Evolutionary conservation across 1,140 invertebrate genomes (phyloP).

Genomic region (Marisa cornuarietis): DNA sequence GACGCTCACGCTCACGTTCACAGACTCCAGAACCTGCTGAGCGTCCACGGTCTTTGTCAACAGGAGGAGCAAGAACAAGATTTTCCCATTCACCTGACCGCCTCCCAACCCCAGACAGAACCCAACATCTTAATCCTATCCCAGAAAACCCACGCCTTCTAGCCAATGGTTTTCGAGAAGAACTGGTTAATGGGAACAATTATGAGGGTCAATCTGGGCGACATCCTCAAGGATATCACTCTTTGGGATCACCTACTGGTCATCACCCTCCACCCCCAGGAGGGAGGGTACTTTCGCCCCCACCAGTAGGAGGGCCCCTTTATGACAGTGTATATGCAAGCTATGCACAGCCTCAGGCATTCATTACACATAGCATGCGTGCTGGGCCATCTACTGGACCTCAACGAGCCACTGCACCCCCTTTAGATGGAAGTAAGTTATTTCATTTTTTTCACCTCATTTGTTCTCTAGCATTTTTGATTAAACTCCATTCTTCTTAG

Average conservation of each 20-base stretch:
- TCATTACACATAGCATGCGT: constrained; percentile 49
- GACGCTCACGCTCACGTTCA: constrained; percentile 46
- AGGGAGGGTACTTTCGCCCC: constrained; percentile 31
- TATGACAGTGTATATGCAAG: constrained; percentile 31
- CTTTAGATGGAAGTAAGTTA: constrained; percentile 35
- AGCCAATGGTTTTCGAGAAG: constrained; percentile 40
- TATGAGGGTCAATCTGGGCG: constrained; percentile 22
- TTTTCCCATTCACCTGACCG: constrained; percentile 46
- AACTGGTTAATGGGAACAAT: constrained; percentile 27
- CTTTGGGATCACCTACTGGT: constrained; percentile 21
- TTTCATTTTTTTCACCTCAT: background rate
- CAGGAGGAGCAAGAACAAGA: constrained; percentile 28
- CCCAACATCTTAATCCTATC: constrained; percentile 46
- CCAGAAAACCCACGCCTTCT: constrained; percentile 54
- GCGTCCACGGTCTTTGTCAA: constrained; percentile 33
- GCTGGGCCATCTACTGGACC: constrained; percentile 42
- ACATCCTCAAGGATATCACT: constrained; percentile 17
- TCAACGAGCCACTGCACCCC: constrained; percentile 45
- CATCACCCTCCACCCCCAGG: constrained; percentile 25
- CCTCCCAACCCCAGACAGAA: constrained; percentile 36
- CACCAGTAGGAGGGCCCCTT: constrained; percentile 29
- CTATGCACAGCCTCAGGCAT: constrained; percentile 37
- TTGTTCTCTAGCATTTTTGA: background rate
- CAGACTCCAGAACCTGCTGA: constrained; percentile 43
- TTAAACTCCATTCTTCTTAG: background rate